A percentile compares a stretch with the other conserved stretches of the same genome.
Evolutionary conservation across 2,113 vertebrate genomes (phyloP).

Genomic region (Penelope pileata): DNA sequence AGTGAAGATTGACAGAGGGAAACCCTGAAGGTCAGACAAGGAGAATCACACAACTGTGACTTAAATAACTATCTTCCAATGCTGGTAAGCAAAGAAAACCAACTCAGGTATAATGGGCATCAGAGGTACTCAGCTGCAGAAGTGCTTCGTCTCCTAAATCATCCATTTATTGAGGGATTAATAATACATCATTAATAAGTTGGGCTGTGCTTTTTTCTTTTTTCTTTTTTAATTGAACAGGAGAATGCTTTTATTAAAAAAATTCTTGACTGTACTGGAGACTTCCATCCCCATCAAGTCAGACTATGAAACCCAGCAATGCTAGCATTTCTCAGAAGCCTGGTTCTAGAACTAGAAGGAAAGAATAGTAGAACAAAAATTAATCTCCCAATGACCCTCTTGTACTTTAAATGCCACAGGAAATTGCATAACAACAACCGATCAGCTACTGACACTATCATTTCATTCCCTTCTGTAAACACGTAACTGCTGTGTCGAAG

Average conservation of each 20-base stretch:
- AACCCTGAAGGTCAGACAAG: neutral
- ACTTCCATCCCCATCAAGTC: neutral
- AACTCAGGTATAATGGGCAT: fast-evolving
- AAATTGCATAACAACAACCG: neutral
- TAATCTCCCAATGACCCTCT: neutral
- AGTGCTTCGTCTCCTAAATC: neutral
- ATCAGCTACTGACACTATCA: neutral
- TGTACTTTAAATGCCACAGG: neutral
- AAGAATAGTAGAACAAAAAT: neutral
- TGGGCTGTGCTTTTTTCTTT: neutral
- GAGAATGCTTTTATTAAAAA: neutral
- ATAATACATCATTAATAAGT: fast-evolving
- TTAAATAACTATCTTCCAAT: neutral
- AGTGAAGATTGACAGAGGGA: neutral
- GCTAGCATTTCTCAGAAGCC: neutral
- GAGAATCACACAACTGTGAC: neutral
- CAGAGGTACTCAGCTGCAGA: neutral
- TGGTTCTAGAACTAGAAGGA: neutral
- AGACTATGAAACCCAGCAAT: neutral
- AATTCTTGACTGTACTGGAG: too few relatives aligned
- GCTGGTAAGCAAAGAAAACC: neutral
- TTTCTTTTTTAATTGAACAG: neutral
- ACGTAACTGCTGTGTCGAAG: neutral
- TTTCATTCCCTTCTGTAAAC: neutral
- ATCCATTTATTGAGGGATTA: neutral